Evolutionary conservation across 1,140 invertebrate species (phyloP), one percentile per base, ranked within the genome.

Genomic region (Lepidostoma basale): DNA sequence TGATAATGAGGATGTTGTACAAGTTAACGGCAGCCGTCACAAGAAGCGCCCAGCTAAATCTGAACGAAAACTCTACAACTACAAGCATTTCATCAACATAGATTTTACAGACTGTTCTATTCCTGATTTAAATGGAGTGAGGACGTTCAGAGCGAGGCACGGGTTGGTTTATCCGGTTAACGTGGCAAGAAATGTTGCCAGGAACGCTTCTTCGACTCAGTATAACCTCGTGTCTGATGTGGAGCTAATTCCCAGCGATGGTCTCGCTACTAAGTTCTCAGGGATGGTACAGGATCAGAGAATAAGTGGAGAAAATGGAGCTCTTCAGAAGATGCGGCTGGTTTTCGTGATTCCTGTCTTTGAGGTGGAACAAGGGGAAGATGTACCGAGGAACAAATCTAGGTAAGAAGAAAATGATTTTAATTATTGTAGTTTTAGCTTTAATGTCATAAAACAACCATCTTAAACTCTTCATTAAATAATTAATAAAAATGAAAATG

Each of bases 161-260:
- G 77, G 77, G 22, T 79, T 91, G 73, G 80, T 85, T 12, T 93
- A 92, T 80, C 91, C 91, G 0, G 89, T 93, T 67, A 92, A 93
- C 73, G 88, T 92, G 0, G 89, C 85, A 1, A 84, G 91, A 72
- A 92, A 91, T 70, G 86, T 87, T 1, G 90, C 90, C 0, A 82
- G 89, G 65, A 82, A 79, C 42, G 83, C 85, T 12, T 85, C 89
- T 1, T 77, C 75, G 25, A 90, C 89, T 8, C 78, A 83, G 59
- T 87, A 89, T 75, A 87, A 93, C 56, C 78, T 94, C 73, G 91
- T 92, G 0, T 89, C 88, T 4, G 91, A 93, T 76, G 88, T 92
- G 64, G 90, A 93, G 77, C 81, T 93, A 59, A 83, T 91, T 49
- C 89, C 90, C 0, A 91, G 89, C 73, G 79, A 85, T 28, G 83